Conservation (phyloP, 2,888 invertebrate genomes). For the Brachyptera putata region DNA sequence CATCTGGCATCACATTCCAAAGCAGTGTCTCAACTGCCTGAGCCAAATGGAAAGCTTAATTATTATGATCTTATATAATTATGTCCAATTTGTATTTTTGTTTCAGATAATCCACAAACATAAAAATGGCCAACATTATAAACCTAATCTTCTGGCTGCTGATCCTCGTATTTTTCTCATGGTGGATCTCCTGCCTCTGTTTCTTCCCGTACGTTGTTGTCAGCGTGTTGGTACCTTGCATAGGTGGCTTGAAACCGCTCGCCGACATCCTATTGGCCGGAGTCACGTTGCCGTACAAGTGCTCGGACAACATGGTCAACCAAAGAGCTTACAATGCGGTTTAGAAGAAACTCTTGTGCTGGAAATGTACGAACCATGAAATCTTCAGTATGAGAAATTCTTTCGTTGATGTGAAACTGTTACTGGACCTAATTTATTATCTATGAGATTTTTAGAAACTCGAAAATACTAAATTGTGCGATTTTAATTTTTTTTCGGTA, state of each 20-base stretch:
- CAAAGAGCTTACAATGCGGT: slow-evolving; percentile 40
- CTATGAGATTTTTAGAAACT: neutral
- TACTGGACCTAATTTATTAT: neutral
- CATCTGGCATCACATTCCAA: too few relatives aligned
- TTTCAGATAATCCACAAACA: too few relatives aligned
- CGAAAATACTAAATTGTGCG: too few relatives aligned
- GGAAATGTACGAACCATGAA: too few relatives aligned
- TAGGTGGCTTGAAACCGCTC: slow-evolving; percentile 38
- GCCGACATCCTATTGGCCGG: slow-evolving; percentile 42
- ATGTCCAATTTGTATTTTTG: too few relatives aligned
- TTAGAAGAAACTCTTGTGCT: slow-evolving; percentile 38
- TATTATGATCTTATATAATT: too few relatives aligned
- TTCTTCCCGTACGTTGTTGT: slow-evolving; percentile 41
- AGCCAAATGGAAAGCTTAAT: too few relatives aligned
- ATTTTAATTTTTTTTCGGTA: too few relatives aligned
- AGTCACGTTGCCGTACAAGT: slow-evolving; percentile 42
- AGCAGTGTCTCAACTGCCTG: too few relatives aligned
- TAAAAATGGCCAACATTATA: slow-evolving; percentile 24
- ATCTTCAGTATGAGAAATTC: too few relatives aligned
- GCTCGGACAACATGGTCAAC: slow-evolving; percentile 42
- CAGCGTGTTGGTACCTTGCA: slow-evolving; percentile 42
- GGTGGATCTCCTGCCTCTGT: slow-evolving; percentile 42
- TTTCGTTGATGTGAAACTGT: neutral
- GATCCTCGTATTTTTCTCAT: slow-evolving; percentile 41
- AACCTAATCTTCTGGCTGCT: slow-evolving; percentile 42